phyloP scores from a whole-genome alignment of 2,888 invertebrate genomes.

The Apantesis nais region DNA sequence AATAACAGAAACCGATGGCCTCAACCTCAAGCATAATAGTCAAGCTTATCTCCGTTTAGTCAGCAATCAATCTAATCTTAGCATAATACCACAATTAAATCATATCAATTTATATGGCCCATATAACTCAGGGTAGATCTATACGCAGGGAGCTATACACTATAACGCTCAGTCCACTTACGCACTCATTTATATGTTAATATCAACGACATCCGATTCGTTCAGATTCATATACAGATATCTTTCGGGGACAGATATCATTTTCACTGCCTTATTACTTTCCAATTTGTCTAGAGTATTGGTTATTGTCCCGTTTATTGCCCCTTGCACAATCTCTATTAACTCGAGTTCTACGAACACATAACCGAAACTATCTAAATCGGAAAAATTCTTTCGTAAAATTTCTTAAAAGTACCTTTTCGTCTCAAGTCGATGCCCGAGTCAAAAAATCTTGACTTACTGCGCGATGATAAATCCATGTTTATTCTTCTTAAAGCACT shows the following conservation, averaged over 20 bases:
- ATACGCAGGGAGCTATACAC: slow-evolving; percentile 64
- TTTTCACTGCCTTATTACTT: slow-evolving; percentile 85
- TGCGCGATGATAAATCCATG: slow-evolving; percentile 82
- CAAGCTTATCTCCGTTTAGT: slow-evolving; percentile 38
- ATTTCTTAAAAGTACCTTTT: slow-evolving; percentile 73
- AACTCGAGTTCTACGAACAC: slow-evolving; percentile 50
- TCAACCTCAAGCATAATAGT: slow-evolving; percentile 32
- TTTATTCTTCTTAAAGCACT: slow-evolving; percentile 54
- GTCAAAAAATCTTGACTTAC: slow-evolving; percentile 86
- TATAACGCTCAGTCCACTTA: slow-evolving; percentile 78
- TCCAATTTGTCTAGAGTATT: slow-evolving; percentile 83
- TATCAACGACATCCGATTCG: slow-evolving; percentile 73
- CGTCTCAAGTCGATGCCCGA: slow-evolving; percentile 83
- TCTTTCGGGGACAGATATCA: slow-evolving; percentile 80
- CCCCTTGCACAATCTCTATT: slow-evolving; percentile 60
- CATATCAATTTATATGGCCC: slow-evolving; percentile 63
- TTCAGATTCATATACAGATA: slow-evolving; percentile 81
- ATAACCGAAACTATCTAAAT: slow-evolving; percentile 33
- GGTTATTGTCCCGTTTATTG: slow-evolving; percentile 81
- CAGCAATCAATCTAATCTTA: slow-evolving; percentile 54
- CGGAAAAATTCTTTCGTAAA: slow-evolving; percentile 34
- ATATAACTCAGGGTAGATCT: slow-evolving; percentile 64
- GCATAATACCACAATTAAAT: slow-evolving; percentile 52
- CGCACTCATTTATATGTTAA: slow-evolving; percentile 85
- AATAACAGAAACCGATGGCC: slow-evolving; percentile 8